Percentiles rank a stretch among this genome's conserved stretches.
Evolutionary conservation across 92 coral and sea anemone genomes (phyloP).

Genomic region (Heteractis magnifica): DNA sequence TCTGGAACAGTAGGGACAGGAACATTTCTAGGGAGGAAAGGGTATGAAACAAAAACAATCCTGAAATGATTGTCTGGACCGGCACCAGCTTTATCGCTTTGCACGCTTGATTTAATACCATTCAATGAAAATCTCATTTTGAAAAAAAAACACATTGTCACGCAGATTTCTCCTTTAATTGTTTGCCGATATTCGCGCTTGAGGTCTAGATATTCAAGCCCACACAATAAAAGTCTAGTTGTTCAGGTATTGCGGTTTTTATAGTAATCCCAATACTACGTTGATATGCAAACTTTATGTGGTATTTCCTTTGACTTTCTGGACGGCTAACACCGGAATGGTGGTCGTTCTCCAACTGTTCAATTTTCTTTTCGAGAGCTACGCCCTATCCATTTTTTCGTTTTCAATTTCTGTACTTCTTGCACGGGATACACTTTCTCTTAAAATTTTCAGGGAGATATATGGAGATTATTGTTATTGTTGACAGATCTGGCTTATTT

Average conservation of each 20-base stretch:
- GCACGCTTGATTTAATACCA: background rate
- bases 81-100: background rate
- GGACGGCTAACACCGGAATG: background rate
- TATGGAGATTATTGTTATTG: too few species aligned
- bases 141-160: too few species aligned
- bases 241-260: constrained; percentile 1
- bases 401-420: too few species aligned
- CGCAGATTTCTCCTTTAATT: background rate
- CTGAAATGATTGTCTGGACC: background rate
- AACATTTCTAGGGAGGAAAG: background rate
- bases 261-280: background rate
- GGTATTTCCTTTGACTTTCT: background rate
- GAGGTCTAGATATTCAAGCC: background rate
- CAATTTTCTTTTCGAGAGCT: too few species aligned
- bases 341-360: too few species aligned
- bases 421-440: too few species aligned
- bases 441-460: too few species aligned
- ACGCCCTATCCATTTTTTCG: too few species aligned
- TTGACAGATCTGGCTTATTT: too few species aligned
- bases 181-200: background rate
- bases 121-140: too few species aligned
- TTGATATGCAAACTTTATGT: background rate
- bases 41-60: background rate
- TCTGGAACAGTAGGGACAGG: too few species aligned
- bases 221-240: background rate